Evolutionary conservation across 2,797 vertebrate species (phyloP).

Genomic region (Cuculus canorus): DNA sequence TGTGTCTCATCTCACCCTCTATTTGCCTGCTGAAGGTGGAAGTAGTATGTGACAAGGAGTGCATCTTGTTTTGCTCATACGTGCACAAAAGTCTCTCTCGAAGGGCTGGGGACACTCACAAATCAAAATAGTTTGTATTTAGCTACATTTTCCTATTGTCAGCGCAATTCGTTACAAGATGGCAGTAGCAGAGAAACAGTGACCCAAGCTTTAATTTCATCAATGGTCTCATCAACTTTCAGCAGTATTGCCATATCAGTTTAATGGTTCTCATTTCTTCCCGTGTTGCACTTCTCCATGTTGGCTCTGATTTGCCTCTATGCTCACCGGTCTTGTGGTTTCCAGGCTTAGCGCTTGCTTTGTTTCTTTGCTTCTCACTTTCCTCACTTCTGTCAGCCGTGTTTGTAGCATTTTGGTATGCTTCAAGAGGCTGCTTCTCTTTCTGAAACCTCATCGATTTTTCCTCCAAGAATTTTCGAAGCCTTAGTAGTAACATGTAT

Average conservation of each 20-base stretch:
- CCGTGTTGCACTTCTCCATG: accelerated
- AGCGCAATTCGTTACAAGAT: neutral
- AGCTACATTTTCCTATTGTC: neutral
- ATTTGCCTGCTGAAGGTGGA: neutral
- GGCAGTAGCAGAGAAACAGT: neutral
- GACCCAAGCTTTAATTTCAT: neutral
- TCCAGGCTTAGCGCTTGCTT: neutral
- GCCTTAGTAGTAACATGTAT: neutral
- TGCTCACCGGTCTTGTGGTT: neutral
- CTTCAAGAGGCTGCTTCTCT: neutral
- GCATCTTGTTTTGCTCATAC: neutral
- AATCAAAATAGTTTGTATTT: neutral
- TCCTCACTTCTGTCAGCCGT: neutral
- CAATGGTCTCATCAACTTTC: neutral
- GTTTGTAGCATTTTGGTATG: neutral
- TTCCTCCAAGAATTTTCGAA: neutral
- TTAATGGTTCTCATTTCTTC: neutral
- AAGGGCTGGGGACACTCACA: neutral
- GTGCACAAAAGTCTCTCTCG: neutral
- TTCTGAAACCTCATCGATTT: neutral
- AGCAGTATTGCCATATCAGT: neutral
- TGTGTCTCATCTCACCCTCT: neutral
- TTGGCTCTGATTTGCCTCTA: neutral
- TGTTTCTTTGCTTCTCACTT: neutral
- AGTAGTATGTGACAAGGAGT: neutral